Conservation (phyloP, 2,888 invertebrate genomes). For the Orthonevra nobilis region DNA sequence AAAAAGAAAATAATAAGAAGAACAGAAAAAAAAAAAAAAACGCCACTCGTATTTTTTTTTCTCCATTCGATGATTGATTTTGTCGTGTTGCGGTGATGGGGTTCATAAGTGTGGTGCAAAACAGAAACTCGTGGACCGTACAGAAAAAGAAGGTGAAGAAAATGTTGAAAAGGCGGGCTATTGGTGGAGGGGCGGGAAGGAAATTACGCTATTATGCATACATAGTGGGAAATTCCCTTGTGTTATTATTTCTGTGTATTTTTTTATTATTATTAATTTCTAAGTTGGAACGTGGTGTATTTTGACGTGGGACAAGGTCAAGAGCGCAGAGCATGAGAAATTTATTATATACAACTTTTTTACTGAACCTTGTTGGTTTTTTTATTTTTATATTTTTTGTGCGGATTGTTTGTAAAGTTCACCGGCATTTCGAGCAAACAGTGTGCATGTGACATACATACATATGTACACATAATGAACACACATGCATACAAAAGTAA, state of each 20-base stretch:
- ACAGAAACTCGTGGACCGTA: conserved; percentile 15
- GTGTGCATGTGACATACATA: conserved; percentile 1
- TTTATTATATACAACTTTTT: conserved; percentile 28
- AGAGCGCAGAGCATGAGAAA: conserved; percentile 61
- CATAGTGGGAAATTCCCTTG: conserved; percentile 60
- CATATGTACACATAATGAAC: neutral
- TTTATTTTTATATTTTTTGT: neutral
- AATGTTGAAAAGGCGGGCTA: neutral
- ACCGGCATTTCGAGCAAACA: conserved; percentile 39
- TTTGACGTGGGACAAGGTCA: conserved; percentile 68
- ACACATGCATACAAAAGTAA: too few relatives aligned
- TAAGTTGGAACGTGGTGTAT: conserved; percentile 54
- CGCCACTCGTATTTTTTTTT: conserved; percentile 2
- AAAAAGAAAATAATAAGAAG: conserved; percentile 31
- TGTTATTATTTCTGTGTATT: conserved; percentile 42
- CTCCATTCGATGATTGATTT: conserved; percentile 54
- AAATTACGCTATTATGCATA: conserved; percentile 57
- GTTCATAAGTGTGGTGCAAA: conserved; percentile 13
- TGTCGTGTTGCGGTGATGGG: conserved; percentile 10
- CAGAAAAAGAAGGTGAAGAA: neutral
- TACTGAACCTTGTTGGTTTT: conserved; percentile 6
- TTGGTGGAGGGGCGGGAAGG: conserved; percentile 9
- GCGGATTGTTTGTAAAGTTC: conserved; percentile 48
- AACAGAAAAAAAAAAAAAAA: conserved; percentile 6
- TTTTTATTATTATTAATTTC: conserved; percentile 61